Base-by-base conservation (phyloP, 2,888 invertebrate species). In the Andrena camellia region DNA sequence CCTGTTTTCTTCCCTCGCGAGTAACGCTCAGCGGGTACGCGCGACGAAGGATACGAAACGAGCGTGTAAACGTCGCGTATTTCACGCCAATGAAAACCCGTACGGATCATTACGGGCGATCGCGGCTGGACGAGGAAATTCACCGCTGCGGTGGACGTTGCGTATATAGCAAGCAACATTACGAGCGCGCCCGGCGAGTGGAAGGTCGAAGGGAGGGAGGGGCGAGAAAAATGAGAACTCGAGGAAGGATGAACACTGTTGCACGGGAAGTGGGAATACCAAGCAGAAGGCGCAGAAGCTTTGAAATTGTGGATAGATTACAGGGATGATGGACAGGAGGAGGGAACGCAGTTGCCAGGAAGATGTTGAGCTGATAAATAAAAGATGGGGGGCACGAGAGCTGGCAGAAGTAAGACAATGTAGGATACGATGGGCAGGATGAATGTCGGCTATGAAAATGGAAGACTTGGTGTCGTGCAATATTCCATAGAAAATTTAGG, bases 21-120 rank as follows among this genome's bases (percentile, higher is more conserved):
- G 69, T 84, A 83, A 75, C 80, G 77, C 87, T 71, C 81, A 69
- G 79, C 78, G 75, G 74, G 72, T 84, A 77, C 68, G 73, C 87
- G 68, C 23, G 69, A 73, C 57, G 31, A 71, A 76, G 69, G 78
- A 74, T 73, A 75, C 81, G 81, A 83, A 84, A 89, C 86, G 85
- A 89, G 86, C 89, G 88, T 79, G 85, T 87, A 88, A 90, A 86
- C 87, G 87, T 89, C 89, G 86, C 82, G 86, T 86, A 84, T 90
- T 90, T 90, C 90, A 86, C 88, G 87, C 89, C 89, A 86, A 88
- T 88, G 89, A 86, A 90, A 91, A 88, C 87, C 57, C 88, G 81
- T 85, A 84, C 82, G 85, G 86, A 89, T 90, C 90, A 89, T 91
- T 89, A 90, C 89, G 84, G 83, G 68, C 86, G 85, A 87, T 86